phyloP scores from a whole-genome alignment of 2,888 invertebrate genomes.

The Eurytoma californica region DNA sequence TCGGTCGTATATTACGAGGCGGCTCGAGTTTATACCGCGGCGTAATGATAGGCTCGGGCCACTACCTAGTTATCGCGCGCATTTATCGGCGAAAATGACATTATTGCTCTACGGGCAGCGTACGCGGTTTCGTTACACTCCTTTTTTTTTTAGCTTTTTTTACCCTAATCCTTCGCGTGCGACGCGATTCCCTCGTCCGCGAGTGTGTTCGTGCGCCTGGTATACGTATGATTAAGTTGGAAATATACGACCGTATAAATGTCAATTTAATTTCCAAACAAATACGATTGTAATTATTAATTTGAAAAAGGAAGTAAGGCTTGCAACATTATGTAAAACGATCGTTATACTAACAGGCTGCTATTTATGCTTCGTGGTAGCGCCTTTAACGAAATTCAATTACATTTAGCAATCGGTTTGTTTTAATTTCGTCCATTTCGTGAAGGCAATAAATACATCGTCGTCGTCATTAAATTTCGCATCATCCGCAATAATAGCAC shows the following conservation, averaged over 20 bases:
- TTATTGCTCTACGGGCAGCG: conserved; percentile 10
- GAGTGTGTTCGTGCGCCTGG: background rate
- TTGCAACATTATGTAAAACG: background rate
- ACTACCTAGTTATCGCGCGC: conserved; percentile 33
- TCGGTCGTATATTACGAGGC: conserved; percentile 9
- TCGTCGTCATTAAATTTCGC: conserved; percentile 21
- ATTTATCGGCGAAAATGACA: conserved; percentile 49
- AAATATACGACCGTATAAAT: background rate
- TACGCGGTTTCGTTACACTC: background rate
- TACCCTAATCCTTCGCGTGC: background rate
- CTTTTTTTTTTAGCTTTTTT: background rate
- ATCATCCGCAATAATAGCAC: conserved; percentile 18
- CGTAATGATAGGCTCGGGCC: conserved; percentile 40
- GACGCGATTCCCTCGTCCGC: background rate
- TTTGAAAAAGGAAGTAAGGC: background rate
- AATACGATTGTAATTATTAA: background rate
- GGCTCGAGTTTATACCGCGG: background rate
- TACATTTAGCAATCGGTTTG: background rate
- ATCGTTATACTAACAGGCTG: background rate
- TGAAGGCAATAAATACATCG: conserved; percentile 19
- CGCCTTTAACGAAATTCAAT: conserved; percentile 19
- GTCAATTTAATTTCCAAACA: background rate
- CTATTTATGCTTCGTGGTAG: background rate
- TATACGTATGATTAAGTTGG: background rate
- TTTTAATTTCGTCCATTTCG: conserved; percentile 20